Evolutionary conservation across 1,140 invertebrate genomes (phyloP), one percentile per base, ranked within the genome.

Genomic region (Cherax destructor): DNA sequence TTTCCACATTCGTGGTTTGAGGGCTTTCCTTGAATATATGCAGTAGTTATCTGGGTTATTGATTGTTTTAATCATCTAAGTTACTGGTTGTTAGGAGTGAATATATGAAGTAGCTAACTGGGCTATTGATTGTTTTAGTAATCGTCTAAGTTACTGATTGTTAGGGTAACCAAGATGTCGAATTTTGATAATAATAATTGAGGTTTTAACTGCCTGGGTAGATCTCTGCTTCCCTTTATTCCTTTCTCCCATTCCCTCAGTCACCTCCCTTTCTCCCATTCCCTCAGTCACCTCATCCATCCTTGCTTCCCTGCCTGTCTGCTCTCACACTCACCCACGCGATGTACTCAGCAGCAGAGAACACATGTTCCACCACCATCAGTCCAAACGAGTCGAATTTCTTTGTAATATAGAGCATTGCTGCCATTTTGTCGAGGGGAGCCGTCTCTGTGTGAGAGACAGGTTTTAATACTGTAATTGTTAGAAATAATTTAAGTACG

Each of bases 301-400:
- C 30, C 30, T 41, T 41, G 30, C 30, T 41, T 41, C 30, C 9
- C 56, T 59, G 56, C 9, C 56, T 59, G 56, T 59, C 56, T 59
- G 56, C 9, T 59, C 41, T 9, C 7, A 6, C 6, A 85, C 89
- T 91, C 30, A 91, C 89, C 89, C 81, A 91, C 24, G 86, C 41
- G 21, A 69, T 11, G 24, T 85, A 91, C n/a, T 91, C 83, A 1
- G 81, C 72, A 3, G 83, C 81, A 41, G 89, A 91, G 41, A 91
- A 91, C 7, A 91, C 83, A 59, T 91, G 89, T 9, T 91, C 76
- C 59, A 85, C 83, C 74, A 91, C 89, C 89, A 91, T 86, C 83
- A 91, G 76, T 3, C 83, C 83, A 13, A 69, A 69, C 10, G 89
- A 91, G n/a, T 91, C 83, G 5, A 91, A 91, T 47, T 84, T 79